A percentile compares a stretch with the other conserved stretches of the same genome.
These are phyloP conservation scores for Drepana falcataria DNA, from an alignment of 2,888 invertebrate genomes.

Conservation along the genomic window DNA sequence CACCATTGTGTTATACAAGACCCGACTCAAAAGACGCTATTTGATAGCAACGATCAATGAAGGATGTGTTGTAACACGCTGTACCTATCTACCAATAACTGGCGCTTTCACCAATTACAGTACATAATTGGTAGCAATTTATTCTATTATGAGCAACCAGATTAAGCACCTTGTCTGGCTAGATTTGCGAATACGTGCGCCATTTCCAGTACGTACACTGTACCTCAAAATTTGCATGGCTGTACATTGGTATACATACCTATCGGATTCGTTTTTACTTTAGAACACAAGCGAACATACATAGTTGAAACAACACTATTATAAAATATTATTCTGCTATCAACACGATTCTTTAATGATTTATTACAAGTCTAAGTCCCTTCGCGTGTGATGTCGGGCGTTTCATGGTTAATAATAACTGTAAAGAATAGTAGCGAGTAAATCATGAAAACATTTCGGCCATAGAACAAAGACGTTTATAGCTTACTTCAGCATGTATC, in stretches of 20 bases:
- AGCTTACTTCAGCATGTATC: too few species aligned
- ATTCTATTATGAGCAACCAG: slow-evolving; percentile 29
- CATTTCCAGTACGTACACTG: background rate
- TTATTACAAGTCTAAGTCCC: background rate
- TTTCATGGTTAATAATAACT: background rate
- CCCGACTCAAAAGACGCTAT: background rate
- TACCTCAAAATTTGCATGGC: too few species aligned
- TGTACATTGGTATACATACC: too few species aligned
- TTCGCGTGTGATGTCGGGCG: background rate
- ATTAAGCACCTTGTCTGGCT: slow-evolving; percentile 28
- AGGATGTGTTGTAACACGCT: slow-evolving; percentile 20
- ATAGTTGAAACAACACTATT: too few species aligned
- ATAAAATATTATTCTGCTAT: too few species aligned
- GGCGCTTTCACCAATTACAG: slow-evolving; percentile 36
- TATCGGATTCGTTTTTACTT: too few species aligned
- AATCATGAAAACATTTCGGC: too few species aligned
- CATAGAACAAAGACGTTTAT: too few species aligned
- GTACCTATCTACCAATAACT: slow-evolving; percentile 7
- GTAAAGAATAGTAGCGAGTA: background rate
- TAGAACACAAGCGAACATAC: too few species aligned
- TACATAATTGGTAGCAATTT: slow-evolving; percentile 32
- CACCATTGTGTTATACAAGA: background rate
- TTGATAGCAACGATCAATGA: background rate
- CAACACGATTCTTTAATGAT: too few species aligned
- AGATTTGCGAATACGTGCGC: slow-evolving; percentile 22